phyloP scores from a whole-genome alignment of 2,888 invertebrate genomes.

The Phaedon cochleariae region DNA sequence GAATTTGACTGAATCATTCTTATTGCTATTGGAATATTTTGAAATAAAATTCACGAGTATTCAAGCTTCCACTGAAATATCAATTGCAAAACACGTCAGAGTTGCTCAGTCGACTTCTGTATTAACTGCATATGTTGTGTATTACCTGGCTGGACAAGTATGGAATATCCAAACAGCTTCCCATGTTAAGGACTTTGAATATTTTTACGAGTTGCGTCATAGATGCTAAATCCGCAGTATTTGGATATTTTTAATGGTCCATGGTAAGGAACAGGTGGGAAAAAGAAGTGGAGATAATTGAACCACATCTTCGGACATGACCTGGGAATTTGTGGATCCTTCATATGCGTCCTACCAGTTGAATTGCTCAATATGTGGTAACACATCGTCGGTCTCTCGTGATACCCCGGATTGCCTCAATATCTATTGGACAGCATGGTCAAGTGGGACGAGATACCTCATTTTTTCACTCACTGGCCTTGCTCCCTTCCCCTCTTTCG shows the following conservation, averaged over 20 bases:
- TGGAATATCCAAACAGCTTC: not conserved
- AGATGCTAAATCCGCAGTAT: not conserved
- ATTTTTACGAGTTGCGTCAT: not conserved
- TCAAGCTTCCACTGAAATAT: not conserved
- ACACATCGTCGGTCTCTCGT: slow-evolving; percentile 36
- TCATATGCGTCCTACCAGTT: slow-evolving; percentile 27
- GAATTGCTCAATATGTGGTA: slow-evolving; percentile 49
- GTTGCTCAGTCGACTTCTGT: not conserved
- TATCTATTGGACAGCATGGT: slow-evolving; percentile 30
- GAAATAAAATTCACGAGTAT: not conserved
- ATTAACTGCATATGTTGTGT: not conserved
- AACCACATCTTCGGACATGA: slow-evolving; percentile 27
- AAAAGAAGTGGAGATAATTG: slow-evolving; percentile 31
- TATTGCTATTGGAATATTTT: too few relatives aligned
- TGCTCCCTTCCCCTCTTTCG: slow-evolving; percentile 35
- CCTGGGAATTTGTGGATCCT: slow-evolving; percentile 31
- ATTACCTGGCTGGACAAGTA: not conserved
- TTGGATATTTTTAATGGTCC: slow-evolving; percentile 1
- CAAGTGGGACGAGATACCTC: slow-evolving; percentile 26
- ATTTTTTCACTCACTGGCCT: slow-evolving; percentile 46
- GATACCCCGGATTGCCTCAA: slow-evolving; percentile 38
- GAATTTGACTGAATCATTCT: too few relatives aligned
- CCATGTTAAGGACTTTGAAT: not conserved
- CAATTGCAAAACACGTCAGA: not conserved
- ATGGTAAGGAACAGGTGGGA: slow-evolving; percentile 22